Percentiles rank a stretch among this genome's conserved stretches.
These are phyloP conservation scores for Catagonus wagneri DNA, from an alignment of 2,113 vertebrate genomes.

Conservation along the genomic window DNA sequence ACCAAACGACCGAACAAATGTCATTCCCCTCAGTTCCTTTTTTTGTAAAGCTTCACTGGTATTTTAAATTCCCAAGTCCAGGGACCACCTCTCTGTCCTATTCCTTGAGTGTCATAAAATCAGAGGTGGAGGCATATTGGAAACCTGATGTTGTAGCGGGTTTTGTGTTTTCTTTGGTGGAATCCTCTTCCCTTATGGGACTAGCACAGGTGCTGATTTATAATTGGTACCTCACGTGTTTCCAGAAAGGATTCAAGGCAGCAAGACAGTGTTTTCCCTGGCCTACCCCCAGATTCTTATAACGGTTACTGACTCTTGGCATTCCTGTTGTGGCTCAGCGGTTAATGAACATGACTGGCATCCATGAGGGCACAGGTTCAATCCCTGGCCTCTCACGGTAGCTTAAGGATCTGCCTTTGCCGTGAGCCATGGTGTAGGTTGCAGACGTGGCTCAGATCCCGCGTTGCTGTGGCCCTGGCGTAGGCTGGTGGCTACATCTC, in stretches of 20 bases:
- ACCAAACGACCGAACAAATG: neutral
- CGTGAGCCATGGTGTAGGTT: too few relatives aligned
- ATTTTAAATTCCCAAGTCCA: neutral
- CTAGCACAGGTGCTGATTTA: constrained; percentile 46
- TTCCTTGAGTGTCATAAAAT: neutral
- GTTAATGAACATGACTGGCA: too few relatives aligned
- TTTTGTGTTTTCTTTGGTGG: neutral
- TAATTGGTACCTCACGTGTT: constrained; percentile 51
- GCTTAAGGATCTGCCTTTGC: too few relatives aligned
- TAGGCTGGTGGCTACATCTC: too few relatives aligned
- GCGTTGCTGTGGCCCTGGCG: too few relatives aligned
- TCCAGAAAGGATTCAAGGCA: constrained; percentile 26
- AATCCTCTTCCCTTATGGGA: neutral
- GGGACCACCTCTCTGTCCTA: neutral
- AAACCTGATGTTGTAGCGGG: neutral
- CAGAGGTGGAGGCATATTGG: neutral
- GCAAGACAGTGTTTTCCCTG: neutral
- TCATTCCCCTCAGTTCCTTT: neutral
- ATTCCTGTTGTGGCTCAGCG: too few relatives aligned
- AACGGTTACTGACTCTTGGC: neutral
- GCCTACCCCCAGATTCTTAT: constrained; percentile 11
- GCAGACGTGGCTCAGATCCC: too few relatives aligned
- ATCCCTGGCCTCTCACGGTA: too few relatives aligned
- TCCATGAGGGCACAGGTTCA: too few relatives aligned
- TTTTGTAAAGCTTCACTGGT: neutral